phyloP scores from a whole-genome alignment of 2,113 vertebrate genomes.

The Clarias magur region DNA sequence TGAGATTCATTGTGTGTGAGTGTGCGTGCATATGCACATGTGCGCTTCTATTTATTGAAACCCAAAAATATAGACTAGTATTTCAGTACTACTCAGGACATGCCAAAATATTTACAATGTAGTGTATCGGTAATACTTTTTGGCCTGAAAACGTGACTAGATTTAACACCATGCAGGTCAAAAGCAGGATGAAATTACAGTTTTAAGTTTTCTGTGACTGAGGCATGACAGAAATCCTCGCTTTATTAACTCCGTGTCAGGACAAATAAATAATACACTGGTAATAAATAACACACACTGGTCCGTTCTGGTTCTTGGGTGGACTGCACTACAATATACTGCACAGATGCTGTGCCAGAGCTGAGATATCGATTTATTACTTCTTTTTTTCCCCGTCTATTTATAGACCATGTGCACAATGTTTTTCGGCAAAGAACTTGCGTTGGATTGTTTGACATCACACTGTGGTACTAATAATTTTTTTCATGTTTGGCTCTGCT shows the following conservation, averaged over 20 bases:
- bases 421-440: background rate
- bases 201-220: background rate
- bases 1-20: no score
- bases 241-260: conserved; percentile 2
- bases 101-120: background rate
- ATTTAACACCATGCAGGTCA: background rate
- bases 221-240: background rate
- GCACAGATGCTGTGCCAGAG: background rate
- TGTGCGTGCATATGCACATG: no score
- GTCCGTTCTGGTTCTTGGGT: background rate
- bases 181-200: background rate
- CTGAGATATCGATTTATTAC: background rate
- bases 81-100: background rate
- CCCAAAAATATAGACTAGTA: background rate
- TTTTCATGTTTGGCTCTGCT: background rate
- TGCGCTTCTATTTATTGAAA: no score
- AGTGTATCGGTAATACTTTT: background rate
- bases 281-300: background rate
- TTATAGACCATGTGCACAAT: background rate
- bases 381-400: background rate
- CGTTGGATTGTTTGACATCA: background rate
- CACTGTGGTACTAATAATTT: background rate
- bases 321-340: background rate
- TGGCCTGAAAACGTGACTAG: background rate
- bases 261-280: background rate